These are phyloP conservation scores for Psilopogon haemacephalus DNA, from an alignment of 2,113 vertebrate genomes.

Conservation along the genomic window DNA sequence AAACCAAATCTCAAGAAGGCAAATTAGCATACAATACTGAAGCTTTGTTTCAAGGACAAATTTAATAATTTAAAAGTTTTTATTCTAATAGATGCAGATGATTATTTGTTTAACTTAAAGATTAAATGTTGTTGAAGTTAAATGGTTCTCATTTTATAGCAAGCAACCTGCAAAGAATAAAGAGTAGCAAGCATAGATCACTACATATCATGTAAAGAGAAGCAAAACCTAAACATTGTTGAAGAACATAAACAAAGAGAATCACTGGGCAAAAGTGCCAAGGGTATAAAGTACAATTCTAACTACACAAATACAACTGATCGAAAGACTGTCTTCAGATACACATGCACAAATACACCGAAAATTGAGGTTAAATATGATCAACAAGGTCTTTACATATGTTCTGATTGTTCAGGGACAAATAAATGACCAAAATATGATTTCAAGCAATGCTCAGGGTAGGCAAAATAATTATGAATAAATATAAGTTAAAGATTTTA, in stretches of 20 bases:
- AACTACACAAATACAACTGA: not conserved
- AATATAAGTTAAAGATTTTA: not conserved
- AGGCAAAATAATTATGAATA: not conserved
- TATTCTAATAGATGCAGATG: not conserved
- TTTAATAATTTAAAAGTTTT: not conserved
- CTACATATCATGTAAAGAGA: not conserved
- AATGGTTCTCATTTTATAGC: not conserved
- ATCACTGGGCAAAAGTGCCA: not conserved
- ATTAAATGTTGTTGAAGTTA: not conserved
- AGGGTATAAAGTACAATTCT: not conserved
- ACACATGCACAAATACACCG: not conserved
- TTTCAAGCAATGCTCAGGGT: not conserved
- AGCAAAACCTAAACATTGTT: not conserved
- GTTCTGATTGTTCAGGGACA: not conserved
- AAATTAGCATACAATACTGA: not conserved
- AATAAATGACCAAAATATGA: not conserved
- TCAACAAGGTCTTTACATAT: not conserved
- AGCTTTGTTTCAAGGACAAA: not conserved
- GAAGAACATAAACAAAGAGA: not conserved
- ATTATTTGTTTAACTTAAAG: not conserved
- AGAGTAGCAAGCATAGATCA: not conserved
- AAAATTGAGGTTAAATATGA: not conserved
- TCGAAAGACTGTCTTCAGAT: not conserved
- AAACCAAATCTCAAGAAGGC: not conserved
- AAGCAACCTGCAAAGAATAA: not conserved